phyloP scores from a whole-genome alignment of 2,113 vertebrate species.

The Sus scrofa region DNA sequence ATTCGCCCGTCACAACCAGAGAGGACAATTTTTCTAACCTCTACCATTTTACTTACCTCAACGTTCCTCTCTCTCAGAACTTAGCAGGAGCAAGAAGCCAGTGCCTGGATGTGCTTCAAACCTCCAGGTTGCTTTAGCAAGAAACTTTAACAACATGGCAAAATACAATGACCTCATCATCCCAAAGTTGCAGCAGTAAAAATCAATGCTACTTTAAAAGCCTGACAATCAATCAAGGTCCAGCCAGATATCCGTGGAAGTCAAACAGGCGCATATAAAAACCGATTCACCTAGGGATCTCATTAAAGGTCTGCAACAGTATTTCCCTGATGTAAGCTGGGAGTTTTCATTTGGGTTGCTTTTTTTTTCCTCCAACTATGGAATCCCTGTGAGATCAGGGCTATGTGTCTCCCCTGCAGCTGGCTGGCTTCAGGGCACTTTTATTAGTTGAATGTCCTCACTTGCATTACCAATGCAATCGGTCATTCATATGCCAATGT shows the following conservation, averaged over 20 bases:
- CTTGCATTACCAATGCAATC: background rate
- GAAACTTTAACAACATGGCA: slow-evolving; percentile 83
- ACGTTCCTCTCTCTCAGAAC: slow-evolving; percentile 38
- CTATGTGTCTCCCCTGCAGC: slow-evolving; percentile 71
- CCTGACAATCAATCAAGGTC: slow-evolving; percentile 85
- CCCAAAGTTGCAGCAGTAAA: slow-evolving; percentile 80
- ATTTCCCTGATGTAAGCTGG: slow-evolving; percentile 71
- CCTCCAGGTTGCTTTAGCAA: slow-evolving; percentile 81
- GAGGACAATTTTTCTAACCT: background rate
- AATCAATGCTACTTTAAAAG: slow-evolving; percentile 87
- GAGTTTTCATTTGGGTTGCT: slow-evolving; percentile 52
- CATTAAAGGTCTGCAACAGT: slow-evolving; percentile 80
- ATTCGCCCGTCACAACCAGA: background rate
- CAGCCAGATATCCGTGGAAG: slow-evolving; percentile 84
- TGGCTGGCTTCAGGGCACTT: slow-evolving; percentile 63
- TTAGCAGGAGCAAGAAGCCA: slow-evolving; percentile 56
- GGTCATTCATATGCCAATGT: slow-evolving; percentile 57
- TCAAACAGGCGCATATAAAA: slow-evolving; percentile 82
- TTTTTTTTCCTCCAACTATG: slow-evolving; percentile 49
- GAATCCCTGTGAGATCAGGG: slow-evolving; percentile 80
- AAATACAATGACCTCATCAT: slow-evolving; percentile 88
- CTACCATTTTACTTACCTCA: background rate
- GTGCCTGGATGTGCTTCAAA: slow-evolving; percentile 41
- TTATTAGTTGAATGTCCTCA: slow-evolving; percentile 67
- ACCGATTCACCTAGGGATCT: slow-evolving; percentile 77